Base-by-base conservation (phyloP, 1,140 invertebrate species). In the Drosophila parabipectinata region DNA sequence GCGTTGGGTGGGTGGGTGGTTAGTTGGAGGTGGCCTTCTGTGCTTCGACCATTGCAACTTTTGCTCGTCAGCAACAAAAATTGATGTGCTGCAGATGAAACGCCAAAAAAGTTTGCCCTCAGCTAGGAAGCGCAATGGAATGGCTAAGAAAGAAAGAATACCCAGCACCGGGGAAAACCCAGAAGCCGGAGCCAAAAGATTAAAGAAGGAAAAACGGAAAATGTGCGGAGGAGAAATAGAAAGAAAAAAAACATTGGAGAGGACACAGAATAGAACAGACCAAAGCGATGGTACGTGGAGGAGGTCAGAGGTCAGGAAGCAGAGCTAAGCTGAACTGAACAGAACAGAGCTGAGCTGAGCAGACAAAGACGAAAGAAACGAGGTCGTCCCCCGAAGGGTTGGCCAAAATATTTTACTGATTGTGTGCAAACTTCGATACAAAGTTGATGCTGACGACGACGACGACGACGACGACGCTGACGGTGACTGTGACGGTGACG, bases 61-160 rank as follows among this genome's bases (percentile, higher is more conserved):
- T 89, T 89, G 84, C 84, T 89, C 84, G 84, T 89, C 84, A 89
- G 84, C 84, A 89, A 89, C 84, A 89, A 89, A 89, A 89, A 89
- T 89, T 89, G 84, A 89, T 89, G 84, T 80, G 84, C 84, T 89
- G 84, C 84, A 89, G 84, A 89, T 89, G 84, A 89, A 89, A 89
- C 84, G 84, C 84, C 84, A 89, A 89, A 89, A 71, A 89, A 89
- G 84, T 89, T 89, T 67, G 84, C 77, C 83, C 77, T 88, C 79
- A 83, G 76, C 72, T 44, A 78, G 59, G 50, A 32, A 48, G 47
- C 58, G 34, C 61, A 47, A 37, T 50, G 39, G 60, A 32, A 45
- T 39, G 54, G 78, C 78, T 69, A 81, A 82, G 74, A 87, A 82
- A 81, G 81, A 75, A 82, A 81, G 81, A 75, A 77, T 24, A 56